Conservation (phyloP, 1,140 invertebrate genomes). For the Rhizoglyphus robini region DNA sequence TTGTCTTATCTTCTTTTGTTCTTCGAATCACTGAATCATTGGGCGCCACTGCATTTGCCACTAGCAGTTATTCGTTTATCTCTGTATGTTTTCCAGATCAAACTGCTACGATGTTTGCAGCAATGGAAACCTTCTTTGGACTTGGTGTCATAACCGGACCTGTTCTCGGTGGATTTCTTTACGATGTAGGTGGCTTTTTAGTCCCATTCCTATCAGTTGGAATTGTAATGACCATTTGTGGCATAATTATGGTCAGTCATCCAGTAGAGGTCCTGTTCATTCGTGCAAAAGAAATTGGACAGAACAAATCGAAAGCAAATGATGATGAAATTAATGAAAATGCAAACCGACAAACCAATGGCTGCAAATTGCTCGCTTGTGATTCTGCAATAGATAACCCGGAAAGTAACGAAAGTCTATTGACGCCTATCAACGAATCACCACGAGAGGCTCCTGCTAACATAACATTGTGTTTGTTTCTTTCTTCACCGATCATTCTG, state of each 20-base stretch:
- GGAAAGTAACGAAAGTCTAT: not conserved
- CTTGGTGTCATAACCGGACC: constrained; percentile 28
- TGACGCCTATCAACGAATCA: not conserved
- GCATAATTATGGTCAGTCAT: not conserved
- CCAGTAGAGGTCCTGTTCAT: not conserved
- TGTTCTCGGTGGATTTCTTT: constrained; percentile 27
- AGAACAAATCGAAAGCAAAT: not conserved
- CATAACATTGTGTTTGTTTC: not conserved
- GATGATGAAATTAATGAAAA: too few species aligned
- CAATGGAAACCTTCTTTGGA: constrained; percentile 27
- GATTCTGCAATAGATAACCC: not conserved
- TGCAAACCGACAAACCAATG: too few species aligned
- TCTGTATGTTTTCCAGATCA: constrained; percentile 21
- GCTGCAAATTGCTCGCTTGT: too few species aligned
- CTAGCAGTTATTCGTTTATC: constrained; percentile 24
- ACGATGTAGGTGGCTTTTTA: constrained; percentile 23
- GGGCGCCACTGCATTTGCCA: constrained; percentile 24
- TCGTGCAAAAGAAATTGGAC: not conserved
- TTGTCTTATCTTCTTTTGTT: constrained; percentile 20
- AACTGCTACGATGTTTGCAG: constrained; percentile 17
- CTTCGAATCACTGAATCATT: constrained; percentile 23
- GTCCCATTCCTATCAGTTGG: constrained; percentile 19
- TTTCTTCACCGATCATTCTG: constrained; percentile 8
- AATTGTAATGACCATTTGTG: constrained; percentile 12
- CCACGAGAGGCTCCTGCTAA: not conserved